These are phyloP conservation scores for Poeciliopsis gracilis DNA, from an alignment of 2,797 vertebrate genomes.

Conservation along the genomic window DNA sequence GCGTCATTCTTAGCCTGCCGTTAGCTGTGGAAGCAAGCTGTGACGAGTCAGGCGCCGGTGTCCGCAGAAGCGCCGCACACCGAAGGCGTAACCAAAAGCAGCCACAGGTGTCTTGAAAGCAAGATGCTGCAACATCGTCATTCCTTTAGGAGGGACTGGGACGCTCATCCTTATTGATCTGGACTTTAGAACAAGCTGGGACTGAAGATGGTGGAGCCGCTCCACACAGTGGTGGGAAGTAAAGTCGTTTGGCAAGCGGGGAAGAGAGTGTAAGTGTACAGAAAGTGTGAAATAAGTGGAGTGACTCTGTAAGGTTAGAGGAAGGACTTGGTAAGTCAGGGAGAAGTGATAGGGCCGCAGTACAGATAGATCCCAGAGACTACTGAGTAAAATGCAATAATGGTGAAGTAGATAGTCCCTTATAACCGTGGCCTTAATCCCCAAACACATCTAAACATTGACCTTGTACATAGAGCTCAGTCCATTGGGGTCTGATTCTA, in stretches of 20 bases:
- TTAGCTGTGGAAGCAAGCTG: slow-evolving; percentile 70
- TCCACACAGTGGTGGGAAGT: slow-evolving; percentile 29
- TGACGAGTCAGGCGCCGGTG: slow-evolving; percentile 56
- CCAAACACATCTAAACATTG: slow-evolving; percentile 57
- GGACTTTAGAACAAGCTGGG: slow-evolving; percentile 37
- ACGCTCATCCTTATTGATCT: slow-evolving; percentile 30
- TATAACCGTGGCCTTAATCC: slow-evolving; percentile 79
- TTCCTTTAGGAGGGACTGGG: slow-evolving; percentile 50
- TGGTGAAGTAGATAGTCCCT: slow-evolving; percentile 61
- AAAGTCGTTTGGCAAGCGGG: slow-evolving; percentile 29
- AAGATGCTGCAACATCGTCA: slow-evolving; percentile 49
- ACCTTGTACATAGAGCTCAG: slow-evolving; percentile 73
- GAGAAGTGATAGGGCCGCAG: slow-evolving; percentile 32
- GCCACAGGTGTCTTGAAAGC: slow-evolving; percentile 73
- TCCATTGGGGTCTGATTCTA: slow-evolving; percentile 63
- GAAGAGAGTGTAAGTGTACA: slow-evolving; percentile 22
- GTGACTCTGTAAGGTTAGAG: slow-evolving; percentile 24
- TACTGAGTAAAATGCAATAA: slow-evolving; percentile 72
- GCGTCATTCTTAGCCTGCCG: slow-evolving; percentile 54
- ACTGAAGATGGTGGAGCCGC: slow-evolving; percentile 20
- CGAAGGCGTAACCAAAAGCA: slow-evolving; percentile 47
- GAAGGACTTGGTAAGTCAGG: slow-evolving; percentile 57
- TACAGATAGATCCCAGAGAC: slow-evolving; percentile 45
- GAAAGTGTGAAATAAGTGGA: slow-evolving; percentile 28
- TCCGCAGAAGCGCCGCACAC: slow-evolving; percentile 44